Evolutionary conservation across 2,113 vertebrate species (phyloP).

Genomic region (Phainopepla nitens): DNA sequence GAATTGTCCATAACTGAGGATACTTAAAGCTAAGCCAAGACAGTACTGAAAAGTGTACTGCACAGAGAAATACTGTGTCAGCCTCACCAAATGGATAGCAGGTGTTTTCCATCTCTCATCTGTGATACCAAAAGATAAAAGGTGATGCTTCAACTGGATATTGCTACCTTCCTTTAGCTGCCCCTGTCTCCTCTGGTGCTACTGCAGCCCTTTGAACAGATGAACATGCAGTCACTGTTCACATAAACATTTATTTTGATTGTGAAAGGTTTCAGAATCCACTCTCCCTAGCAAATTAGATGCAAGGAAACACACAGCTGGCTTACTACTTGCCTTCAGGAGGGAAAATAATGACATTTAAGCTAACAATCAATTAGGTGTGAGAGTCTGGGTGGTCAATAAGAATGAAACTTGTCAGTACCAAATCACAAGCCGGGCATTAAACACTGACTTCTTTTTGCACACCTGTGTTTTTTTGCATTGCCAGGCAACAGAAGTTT

Average conservation of each 20-base stretch:
- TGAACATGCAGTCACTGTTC: background rate
- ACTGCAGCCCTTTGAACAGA: background rate
- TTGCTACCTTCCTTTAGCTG: background rate
- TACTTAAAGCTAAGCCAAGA: background rate
- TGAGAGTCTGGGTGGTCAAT: background rate
- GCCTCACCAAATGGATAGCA: background rate
- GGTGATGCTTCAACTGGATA: background rate
- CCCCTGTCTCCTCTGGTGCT: background rate
- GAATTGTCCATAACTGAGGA: background rate
- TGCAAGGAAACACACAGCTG: background rate
- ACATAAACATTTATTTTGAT: background rate
- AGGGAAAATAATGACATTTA: constrained; percentile 15
- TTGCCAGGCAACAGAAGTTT: constrained; percentile 17
- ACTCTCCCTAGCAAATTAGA: background rate
- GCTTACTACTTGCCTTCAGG: background rate
- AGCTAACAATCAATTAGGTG: background rate
- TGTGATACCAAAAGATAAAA: background rate
- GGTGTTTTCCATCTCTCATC: background rate
- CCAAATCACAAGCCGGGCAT: background rate
- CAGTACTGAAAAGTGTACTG: background rate
- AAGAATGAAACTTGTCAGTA: background rate
- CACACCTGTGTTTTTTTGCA: constrained; percentile 35
- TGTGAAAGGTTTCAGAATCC: background rate
- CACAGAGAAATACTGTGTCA: background rate
- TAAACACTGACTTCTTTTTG: background rate